Conservation (phyloP, 1,140 invertebrate species). For the Drosophila sp. region DNA sequence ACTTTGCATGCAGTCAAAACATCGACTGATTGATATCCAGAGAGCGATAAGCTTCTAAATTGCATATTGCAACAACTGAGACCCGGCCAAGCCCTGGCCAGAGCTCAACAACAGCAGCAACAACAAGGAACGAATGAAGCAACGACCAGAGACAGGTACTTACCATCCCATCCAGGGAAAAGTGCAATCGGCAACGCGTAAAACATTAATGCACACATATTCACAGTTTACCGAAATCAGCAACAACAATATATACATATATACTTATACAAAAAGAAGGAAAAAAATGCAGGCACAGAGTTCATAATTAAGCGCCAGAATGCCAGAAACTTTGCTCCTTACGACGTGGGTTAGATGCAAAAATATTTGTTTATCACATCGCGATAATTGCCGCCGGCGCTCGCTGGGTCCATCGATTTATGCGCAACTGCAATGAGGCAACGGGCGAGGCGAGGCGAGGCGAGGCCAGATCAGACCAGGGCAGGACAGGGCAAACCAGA, state of each 20-base stretch:
- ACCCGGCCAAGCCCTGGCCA: constrained; percentile 60
- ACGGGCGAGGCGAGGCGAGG: constrained; percentile 3
- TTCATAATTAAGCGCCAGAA: constrained; percentile 83
- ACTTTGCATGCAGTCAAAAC: constrained; percentile 56
- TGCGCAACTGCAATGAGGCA: constrained; percentile 46
- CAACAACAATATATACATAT: constrained; percentile 25
- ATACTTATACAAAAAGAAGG: not conserved
- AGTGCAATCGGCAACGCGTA: constrained; percentile 69
- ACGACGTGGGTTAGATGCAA: constrained; percentile 74
- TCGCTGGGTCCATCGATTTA: constrained; percentile 62
- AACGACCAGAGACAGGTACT: constrained; percentile 53
- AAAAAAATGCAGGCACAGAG: constrained; percentile 38
- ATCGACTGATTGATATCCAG: constrained; percentile 72
- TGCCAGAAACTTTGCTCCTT: constrained; percentile 69
- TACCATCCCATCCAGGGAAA: constrained; percentile 53
- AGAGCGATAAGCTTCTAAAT: constrained; percentile 75
- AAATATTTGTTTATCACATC: constrained; percentile 83
- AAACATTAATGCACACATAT: constrained; percentile 52
- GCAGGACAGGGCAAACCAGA: constrained; percentile 52
- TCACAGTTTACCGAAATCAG: constrained; percentile 13
- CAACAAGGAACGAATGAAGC: constrained; percentile 19
- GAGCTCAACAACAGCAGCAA: constrained; percentile 41
- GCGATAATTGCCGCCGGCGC: constrained; percentile 79
- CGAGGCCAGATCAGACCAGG: constrained; percentile 32
- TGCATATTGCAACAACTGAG: constrained; percentile 73